Percentiles rank a stretch among this genome's conserved stretches.
Evolutionary conservation across 2,797 vertebrate genomes (phyloP).

Genomic region (Catostomus latipinnis): DNA sequence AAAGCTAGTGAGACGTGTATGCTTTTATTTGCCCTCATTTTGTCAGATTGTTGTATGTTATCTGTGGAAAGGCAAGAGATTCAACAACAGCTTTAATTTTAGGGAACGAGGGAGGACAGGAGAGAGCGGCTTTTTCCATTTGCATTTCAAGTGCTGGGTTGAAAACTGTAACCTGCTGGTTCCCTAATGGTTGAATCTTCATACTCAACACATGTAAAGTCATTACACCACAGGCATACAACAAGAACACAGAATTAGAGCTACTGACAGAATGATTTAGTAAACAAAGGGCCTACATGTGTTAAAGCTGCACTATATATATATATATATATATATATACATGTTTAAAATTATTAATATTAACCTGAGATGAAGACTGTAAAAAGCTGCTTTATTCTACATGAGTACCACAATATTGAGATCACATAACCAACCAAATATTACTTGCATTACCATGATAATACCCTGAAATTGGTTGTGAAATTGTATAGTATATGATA

Average conservation of each 20-base stretch:
- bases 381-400: too few relatives aligned
- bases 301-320: too few relatives aligned
- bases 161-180: constrained; percentile 42
- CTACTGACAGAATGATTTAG: not conserved
- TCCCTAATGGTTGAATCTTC: constrained; percentile 21
- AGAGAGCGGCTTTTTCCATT: constrained; percentile 44
- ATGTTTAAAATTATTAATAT: too few relatives aligned
- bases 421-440: too few relatives aligned
- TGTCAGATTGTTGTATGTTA: constrained; percentile 52
- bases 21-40: constrained; percentile 57
- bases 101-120: constrained; percentile 13
- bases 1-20: constrained; percentile 32
- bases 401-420: too few relatives aligned
- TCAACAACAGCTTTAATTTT: constrained; percentile 47
- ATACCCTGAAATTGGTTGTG: too few relatives aligned
- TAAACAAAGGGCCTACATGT: too few relatives aligned
- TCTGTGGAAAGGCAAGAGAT: constrained; percentile 31
- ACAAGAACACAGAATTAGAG: not conserved
- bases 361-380: too few relatives aligned
- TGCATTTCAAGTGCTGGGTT: constrained; percentile 54
- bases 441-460: too few relatives aligned
- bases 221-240: not conserved
- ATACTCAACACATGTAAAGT: not conserved
- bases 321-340: too few relatives aligned
- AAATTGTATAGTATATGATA: too few relatives aligned